Evolutionary conservation across 2,113 vertebrate species (phyloP), one percentile per base, ranked within the genome.

Genomic region (Sigmodon hispidus): DNA sequence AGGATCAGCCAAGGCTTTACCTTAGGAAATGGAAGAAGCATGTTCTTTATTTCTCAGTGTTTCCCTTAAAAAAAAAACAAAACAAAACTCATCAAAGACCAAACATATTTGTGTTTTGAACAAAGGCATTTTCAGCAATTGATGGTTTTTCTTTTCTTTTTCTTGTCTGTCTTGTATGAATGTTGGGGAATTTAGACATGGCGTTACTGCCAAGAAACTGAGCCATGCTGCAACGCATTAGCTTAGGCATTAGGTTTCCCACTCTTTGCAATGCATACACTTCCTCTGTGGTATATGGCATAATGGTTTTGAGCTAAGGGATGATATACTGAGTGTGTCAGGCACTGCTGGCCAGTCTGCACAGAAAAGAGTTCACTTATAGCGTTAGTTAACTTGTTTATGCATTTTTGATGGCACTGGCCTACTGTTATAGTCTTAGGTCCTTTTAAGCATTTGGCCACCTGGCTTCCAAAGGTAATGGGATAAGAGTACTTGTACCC

Each of bases 51-150:
- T 31, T 63, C 52, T 87, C 50, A 89, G 59, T 15, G 31, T 50
- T 85, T 88, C 8, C 24, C n/a, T 50, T 65, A 3, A 34, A 69
- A 69, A 79, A 84, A 72, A 83, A 48, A 34, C 36, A 69, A 79
- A 84, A 72, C 76, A 48, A 87, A 55, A 83, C 29, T 26, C 31
- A 83, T 80, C 90, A 89, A 92, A 90, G 90, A 67, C 73, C 83
- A 61, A 67, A 43, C 70, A 83, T n/a, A 48, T 65, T 87, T 81
- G 45, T 63, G 73, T 96, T 96, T 96, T 96, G 84, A 96, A 93
- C 87, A 81, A 94, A 91, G 84, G 61, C 72, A 84, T 91, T 86
- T 95, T 93, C 24, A 87, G 6, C 77, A 83, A 55, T 89, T 84
- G 67, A 52, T 63, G 61, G 67, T 83, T 52, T 67, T 94, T 86